Evolutionary conservation across 2,113 vertebrate genomes (phyloP).

Genomic region (Sturnus vulgaris): DNA sequence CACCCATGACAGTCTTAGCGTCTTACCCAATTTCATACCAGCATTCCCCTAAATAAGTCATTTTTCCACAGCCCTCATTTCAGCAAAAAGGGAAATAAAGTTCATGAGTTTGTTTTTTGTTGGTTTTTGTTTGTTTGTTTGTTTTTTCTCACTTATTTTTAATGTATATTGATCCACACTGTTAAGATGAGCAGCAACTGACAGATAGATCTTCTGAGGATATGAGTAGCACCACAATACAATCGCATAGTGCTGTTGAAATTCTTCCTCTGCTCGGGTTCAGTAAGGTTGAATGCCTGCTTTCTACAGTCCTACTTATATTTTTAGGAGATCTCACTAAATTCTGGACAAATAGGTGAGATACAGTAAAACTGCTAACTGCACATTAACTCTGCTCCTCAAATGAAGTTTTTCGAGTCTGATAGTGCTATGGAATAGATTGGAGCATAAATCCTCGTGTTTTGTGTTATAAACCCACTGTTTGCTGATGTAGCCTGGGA

Average conservation of each 20-base stretch:
- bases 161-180: neutral
- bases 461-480: constrained; percentile 49
- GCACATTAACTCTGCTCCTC: constrained; percentile 37
- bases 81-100: neutral
- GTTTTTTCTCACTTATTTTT: neutral
- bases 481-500: constrained; percentile 34
- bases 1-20: too few relatives aligned
- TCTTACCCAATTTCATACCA: neutral
- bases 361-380: constrained; percentile 45
- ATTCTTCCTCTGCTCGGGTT: neutral
- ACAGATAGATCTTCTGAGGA: neutral
- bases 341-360: constrained; percentile 39
- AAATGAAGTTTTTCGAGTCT: constrained; percentile 14
- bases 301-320: neutral
- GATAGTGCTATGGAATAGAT: constrained; percentile 26
- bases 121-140: rapidly evolving
- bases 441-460: constrained; percentile 42
- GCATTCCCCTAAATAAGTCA: neutral
- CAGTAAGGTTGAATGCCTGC: neutral
- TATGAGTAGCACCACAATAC: neutral
- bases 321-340: constrained; percentile 40
- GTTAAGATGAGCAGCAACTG: neutral
- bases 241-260: neutral
- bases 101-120: neutral
- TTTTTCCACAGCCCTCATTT: neutral